phyloP scores from a whole-genome alignment of 1,140 invertebrate species.

The Acromyrmex heyeri region DNA sequence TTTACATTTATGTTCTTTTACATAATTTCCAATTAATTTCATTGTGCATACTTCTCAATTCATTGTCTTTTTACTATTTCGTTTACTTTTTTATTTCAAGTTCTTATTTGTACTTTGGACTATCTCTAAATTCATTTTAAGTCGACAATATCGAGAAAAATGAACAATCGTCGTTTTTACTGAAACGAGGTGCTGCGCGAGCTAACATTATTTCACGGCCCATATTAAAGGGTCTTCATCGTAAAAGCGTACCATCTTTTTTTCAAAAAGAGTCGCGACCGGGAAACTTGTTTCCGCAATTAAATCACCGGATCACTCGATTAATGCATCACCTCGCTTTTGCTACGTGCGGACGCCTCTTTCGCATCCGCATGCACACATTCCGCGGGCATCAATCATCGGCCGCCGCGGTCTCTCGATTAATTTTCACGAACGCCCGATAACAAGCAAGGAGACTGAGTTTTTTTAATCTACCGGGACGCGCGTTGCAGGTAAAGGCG shows the following conservation, averaged over 20 bases:
- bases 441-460: constrained; percentile 41
- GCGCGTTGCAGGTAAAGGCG: constrained; percentile 19
- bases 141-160: background rate
- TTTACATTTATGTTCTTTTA: no score
- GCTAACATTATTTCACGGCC: constrained; percentile 11
- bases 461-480: constrained; percentile 43
- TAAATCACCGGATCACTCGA: constrained; percentile 54
- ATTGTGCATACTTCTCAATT: no score
- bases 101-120: background rate
- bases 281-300: constrained; percentile 52
- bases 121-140: background rate
- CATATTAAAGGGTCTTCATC: background rate
- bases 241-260: constrained; percentile 45
- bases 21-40: no score
- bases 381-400: constrained; percentile 47
- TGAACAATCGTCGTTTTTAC: constrained; percentile 12
- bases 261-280: constrained; percentile 7
- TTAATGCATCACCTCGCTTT: constrained; percentile 53
- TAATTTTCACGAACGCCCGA: constrained; percentile 53
- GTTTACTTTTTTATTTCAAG: background rate
- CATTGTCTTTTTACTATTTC: background rate
- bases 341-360: constrained; percentile 37
- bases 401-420: constrained; percentile 35
- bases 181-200: background rate
- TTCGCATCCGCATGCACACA: constrained; percentile 27